These are phyloP conservation scores for Pinna nobilis DNA, from an alignment of 1,140 invertebrate genomes.

Conservation along the genomic window DNA sequence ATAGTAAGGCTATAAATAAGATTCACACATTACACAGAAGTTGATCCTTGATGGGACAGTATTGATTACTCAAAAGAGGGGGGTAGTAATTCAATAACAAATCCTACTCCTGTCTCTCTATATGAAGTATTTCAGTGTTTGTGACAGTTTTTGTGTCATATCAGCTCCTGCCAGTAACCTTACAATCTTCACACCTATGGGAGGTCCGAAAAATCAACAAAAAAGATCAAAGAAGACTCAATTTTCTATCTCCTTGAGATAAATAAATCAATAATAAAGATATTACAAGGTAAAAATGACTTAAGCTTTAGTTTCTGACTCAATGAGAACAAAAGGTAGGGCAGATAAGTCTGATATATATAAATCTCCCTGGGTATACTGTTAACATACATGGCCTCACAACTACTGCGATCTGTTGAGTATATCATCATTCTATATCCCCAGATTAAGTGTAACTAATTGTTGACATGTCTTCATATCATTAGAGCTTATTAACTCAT, in stretches of 20 bases:
- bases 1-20: no score
- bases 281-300: constrained; percentile 1
- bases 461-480: constrained; percentile 16
- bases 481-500: constrained; percentile 23
- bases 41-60: not conserved
- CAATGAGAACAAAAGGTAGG: constrained; percentile 15
- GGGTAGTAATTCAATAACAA: no score
- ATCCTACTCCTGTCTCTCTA: no score
- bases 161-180: constrained; percentile 16
- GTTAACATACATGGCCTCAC: constrained; percentile 14
- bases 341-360: constrained; percentile 22
- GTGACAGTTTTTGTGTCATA: constrained; percentile 36
- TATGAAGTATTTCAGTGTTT: constrained; percentile 33
- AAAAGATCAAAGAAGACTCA: constrained; percentile 28
- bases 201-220: constrained; percentile 32
- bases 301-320: not conserved
- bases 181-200: constrained; percentile 33
- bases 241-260: constrained; percentile 24
- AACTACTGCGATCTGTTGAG: constrained; percentile 15
- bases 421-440: constrained; percentile 16
- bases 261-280: constrained; percentile 33
- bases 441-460: constrained; percentile 21
- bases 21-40: not conserved
- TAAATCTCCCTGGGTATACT: constrained; percentile 3
- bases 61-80: no score